Conservation (phyloP, 2,797 vertebrate genomes). For the Decapterus maruadsi region DNA sequence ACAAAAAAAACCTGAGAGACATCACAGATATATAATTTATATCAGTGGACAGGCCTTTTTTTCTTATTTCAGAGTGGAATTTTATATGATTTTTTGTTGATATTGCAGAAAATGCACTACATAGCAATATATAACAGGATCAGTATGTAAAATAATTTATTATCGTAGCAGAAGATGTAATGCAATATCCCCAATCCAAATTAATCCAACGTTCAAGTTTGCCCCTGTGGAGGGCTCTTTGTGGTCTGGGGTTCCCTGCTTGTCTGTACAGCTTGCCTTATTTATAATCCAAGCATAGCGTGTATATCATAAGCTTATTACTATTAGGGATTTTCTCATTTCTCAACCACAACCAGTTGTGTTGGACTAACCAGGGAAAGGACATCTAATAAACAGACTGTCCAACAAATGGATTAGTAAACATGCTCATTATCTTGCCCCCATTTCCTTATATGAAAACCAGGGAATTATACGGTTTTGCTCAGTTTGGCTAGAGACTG, state of each 20-base stretch:
- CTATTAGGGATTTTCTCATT: slow-evolving; percentile 46
- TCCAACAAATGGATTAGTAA: slow-evolving; percentile 2
- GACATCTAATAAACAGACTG: slow-evolving; percentile 23
- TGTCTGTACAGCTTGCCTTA: background rate
- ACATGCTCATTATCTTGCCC: background rate
- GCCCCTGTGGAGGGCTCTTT: background rate
- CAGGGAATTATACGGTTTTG: background rate
- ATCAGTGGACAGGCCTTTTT: background rate
- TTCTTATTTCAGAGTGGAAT: background rate
- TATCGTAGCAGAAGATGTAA: background rate
- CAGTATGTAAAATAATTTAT: background rate
- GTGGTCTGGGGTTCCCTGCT: slow-evolving; percentile 10
- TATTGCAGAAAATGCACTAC: background rate
- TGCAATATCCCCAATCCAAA: background rate
- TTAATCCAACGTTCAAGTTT: background rate
- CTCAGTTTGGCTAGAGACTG: background rate
- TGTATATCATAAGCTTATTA: slow-evolving; percentile 53
- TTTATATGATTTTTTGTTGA: background rate
- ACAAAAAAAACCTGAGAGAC: background rate
- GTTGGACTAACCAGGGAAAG: background rate
- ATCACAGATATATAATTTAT: background rate
- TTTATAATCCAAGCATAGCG: slow-evolving; percentile 38
- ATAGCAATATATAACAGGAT: background rate
- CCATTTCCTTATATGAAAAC: slow-evolving; percentile 5
- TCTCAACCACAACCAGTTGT: slow-evolving; percentile 41